A percentile compares a stretch with the other conserved stretches of the same genome.
Conservation (phyloP, 2,888 invertebrate species). For the Congeria kusceri region DNA sequence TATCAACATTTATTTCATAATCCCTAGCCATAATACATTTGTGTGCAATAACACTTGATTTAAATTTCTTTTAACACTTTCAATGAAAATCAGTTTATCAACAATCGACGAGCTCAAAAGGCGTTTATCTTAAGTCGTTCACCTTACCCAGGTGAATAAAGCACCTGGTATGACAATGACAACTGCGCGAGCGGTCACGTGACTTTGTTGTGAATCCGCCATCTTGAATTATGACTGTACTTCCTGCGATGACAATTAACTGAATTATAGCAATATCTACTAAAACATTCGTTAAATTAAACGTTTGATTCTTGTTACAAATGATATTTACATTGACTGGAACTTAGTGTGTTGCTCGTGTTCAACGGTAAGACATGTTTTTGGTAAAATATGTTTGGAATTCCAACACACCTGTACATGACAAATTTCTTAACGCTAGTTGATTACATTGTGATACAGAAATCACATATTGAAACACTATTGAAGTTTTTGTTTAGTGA, state of each 20-base stretch:
- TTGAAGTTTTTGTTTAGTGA: no score
- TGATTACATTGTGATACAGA: no score
- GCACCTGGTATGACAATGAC: slow-evolving; percentile 55
- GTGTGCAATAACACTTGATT: no score
- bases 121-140: slow-evolving; percentile 8
- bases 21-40: no score
- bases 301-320: slow-evolving; percentile 8
- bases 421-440: no score
- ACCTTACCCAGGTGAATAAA: slow-evolving; percentile 57
- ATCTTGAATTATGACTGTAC: slow-evolving; percentile 71
- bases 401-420: slow-evolving; percentile 57
- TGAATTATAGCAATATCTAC: slow-evolving; percentile 4
- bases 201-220: slow-evolving; percentile 71
- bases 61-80: no score
- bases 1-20: no score
- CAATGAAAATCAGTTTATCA: no score
- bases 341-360: slow-evolving; percentile 18
- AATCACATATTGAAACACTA: no score
- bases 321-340: slow-evolving; percentile 31
- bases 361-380: slow-evolving; percentile 52
- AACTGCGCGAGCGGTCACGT: slow-evolving; percentile 56
- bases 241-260: slow-evolving; percentile 59
- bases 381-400: slow-evolving; percentile 55
- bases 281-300: neutral
- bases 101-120: no score